Evolutionary conservation across 1,140 invertebrate genomes (phyloP).

Genomic region (Heliconius melpomene): DNA sequence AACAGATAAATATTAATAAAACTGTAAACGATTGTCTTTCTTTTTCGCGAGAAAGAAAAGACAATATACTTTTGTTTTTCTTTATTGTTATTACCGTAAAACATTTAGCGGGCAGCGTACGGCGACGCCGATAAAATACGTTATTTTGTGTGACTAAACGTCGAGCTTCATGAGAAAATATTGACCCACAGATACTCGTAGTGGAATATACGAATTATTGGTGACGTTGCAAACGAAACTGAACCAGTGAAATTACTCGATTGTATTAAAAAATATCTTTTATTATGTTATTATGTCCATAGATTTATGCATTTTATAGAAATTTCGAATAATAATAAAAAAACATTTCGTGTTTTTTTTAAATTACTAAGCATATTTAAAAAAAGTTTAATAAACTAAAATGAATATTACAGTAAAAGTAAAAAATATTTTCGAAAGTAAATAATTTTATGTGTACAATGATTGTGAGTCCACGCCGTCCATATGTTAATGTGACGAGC

Average conservation of each 20-base stretch:
- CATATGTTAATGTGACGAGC: conserved; percentile 75
- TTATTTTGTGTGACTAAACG: conserved; percentile 81
- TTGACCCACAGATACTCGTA: conserved; percentile 71
- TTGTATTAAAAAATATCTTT: neutral
- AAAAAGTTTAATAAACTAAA: too few relatives aligned
- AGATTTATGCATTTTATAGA: neutral
- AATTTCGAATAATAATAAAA: neutral
- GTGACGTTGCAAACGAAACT: conserved; percentile 51
- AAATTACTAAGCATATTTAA: too few relatives aligned
- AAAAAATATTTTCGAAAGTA: conserved; percentile 17
- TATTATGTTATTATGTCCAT: neutral
- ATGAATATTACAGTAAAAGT: too few relatives aligned
- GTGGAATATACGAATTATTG: conserved; percentile 77
- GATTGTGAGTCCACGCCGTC: conserved; percentile 48
- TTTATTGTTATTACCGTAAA: conserved; percentile 80
- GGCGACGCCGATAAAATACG: conserved; percentile 73
- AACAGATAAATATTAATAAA: conserved; percentile 77
- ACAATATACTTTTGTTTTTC: conserved; percentile 80
- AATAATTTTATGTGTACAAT: conserved; percentile 36
- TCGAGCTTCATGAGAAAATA: conserved; percentile 79
- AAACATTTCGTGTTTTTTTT: too few relatives aligned
- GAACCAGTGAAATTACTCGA: conserved; percentile 43
- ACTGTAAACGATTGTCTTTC: conserved; percentile 63
- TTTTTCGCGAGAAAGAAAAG: conserved; percentile 71
- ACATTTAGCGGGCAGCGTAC: conserved; percentile 72